Conservation (phyloP, 2,888 invertebrate genomes). For the Tetranychus piercei region DNA sequence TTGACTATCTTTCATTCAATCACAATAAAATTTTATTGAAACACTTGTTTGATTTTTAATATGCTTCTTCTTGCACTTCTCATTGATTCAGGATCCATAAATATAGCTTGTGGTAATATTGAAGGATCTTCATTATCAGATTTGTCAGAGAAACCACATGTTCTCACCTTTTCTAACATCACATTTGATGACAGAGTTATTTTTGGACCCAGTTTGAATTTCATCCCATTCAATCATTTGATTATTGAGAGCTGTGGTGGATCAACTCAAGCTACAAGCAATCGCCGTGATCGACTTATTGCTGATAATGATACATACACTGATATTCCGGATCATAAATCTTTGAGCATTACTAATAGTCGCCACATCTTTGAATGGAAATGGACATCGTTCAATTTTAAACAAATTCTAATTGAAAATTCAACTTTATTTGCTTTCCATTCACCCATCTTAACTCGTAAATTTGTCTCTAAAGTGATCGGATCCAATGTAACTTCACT, state of each 20-base stretch:
- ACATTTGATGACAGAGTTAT: conserved; percentile 1
- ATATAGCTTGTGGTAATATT: not conserved
- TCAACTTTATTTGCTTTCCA: not conserved
- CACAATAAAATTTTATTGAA: not conserved
- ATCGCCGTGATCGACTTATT: not conserved
- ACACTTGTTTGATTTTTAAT: not conserved
- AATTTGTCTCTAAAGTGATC: not conserved
- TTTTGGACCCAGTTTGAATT: not conserved
- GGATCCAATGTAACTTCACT: not conserved
- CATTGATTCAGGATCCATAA: not conserved
- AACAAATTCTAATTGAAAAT: not conserved
- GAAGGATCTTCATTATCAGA: not conserved
- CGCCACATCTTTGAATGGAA: conserved; percentile 1
- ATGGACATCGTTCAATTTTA: not conserved
- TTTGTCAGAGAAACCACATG: not conserved
- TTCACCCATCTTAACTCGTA: not conserved
- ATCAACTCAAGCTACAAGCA: not conserved
- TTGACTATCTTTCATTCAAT: not conserved
- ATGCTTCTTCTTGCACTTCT: not conserved
- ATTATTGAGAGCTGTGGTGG: conserved; percentile 5
- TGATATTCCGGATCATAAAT: not conserved
- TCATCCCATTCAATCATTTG: not conserved
- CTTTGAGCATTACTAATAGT: not conserved
- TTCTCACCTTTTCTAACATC: not conserved
- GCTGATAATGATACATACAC: not conserved